Evolutionary conservation across 2,797 vertebrate genomes (phyloP).

Genomic region (Tachyglossus aculeatus): DNA sequence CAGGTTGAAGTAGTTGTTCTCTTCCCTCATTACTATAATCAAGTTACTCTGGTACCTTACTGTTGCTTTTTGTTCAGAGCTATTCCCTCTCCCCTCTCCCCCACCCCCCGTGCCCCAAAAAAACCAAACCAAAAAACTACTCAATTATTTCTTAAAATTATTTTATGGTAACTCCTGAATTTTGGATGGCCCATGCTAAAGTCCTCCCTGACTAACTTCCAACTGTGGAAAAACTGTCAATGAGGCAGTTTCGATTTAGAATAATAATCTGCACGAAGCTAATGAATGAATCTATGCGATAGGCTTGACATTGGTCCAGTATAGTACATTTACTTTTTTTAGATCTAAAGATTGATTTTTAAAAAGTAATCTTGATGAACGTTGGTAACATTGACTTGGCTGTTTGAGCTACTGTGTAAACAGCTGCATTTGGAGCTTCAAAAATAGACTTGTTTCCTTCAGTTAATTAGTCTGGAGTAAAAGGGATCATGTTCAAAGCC

Average conservation of each 20-base stretch:
- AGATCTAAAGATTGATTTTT: not conserved
- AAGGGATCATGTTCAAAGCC: not conserved
- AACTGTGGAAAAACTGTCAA: not conserved
- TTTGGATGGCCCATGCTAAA: not conserved
- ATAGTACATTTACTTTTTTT: rapidly evolving
- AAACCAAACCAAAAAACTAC: too few relatives aligned
- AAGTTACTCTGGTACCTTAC: too few relatives aligned
- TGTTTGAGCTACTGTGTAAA: not conserved
- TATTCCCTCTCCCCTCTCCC: too few relatives aligned
- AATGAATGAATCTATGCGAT: not conserved
- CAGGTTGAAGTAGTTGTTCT: too few relatives aligned
- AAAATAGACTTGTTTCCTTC: constrained; percentile 1
- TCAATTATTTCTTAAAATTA: too few relatives aligned
- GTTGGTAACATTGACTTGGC: not conserved
- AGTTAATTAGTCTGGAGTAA: not conserved
- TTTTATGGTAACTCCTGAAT: too few relatives aligned
- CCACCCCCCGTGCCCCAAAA: too few relatives aligned
- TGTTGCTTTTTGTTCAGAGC: too few relatives aligned
- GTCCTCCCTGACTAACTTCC: not conserved
- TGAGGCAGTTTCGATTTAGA: not conserved
- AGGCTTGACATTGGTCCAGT: too few relatives aligned
- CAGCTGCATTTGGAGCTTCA: not conserved
- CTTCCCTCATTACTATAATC: too few relatives aligned
- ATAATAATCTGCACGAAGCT: constrained; percentile 4
- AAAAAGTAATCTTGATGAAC: not conserved